Evolutionary conservation across 2,888 invertebrate species (phyloP), one percentile per base, ranked within the genome.

Genomic region (Biston betularia): DNA sequence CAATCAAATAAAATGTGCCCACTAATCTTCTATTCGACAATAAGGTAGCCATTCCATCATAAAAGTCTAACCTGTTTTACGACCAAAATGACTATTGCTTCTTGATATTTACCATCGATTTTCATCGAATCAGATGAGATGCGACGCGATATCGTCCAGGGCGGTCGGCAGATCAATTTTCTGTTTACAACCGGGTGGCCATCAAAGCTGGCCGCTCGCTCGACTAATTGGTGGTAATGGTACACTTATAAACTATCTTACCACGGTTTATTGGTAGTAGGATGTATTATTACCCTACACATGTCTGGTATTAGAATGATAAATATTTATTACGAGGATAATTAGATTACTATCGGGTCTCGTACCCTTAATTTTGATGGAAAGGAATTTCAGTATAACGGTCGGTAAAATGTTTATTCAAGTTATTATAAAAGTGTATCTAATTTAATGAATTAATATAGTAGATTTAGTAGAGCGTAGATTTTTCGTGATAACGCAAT

Each of bases 151-250:
- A 75, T 72, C 73, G 82, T 80, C 73, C 83, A 74, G 81, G 90
- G 92, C 88, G 90, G 90, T 88, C 87, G 75, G 75, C 76, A 79
- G 87, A 89, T 92, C 90, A 90, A 90, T 92, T 92, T 91, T 89
- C 88, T 89, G 86, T 90, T 90, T 88, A 90, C 87, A 88, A 81
- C 87, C 73, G 84, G 82, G 78, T 79, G 82, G 79, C 83, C 85
- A 86, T 92, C 92, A 92, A 92, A 92, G 90, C 81, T 79, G 81
- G 77, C 87, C 90, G 88, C 84, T 75, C 75, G 77, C 53, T 79
- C 79, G 75, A 82, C 89, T 93, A 93, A 93, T 93, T 93, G 90
- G 88, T 87, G 83, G 89, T 91, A 91, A 92, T 89, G 88, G 84
- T 82, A 87, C 84, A 86, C 85, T 83, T 79, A 82, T 76, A 81